Percentiles rank a stretch among this genome's conserved stretches.
Conservation (phyloP, 2,797 vertebrate genomes). For the Centropyge bicolor region DNA sequence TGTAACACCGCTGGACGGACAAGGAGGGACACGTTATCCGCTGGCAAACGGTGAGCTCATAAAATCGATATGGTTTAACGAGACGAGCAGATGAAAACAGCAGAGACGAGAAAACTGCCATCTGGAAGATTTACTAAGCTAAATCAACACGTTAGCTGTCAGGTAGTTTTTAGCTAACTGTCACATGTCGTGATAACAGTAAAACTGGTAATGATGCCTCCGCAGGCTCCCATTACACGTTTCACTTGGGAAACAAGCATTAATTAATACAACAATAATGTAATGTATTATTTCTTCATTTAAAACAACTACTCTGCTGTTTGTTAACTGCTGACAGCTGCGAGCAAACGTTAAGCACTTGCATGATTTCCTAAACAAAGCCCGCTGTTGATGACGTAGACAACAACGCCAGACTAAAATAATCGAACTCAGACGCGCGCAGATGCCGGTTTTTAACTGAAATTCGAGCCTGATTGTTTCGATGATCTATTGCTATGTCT, state of each 20-base stretch:
- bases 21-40: constrained; percentile 12
- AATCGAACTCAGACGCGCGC: constrained; percentile 62
- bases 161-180: background rate
- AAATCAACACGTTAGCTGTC: background rate
- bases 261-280: too few species aligned
- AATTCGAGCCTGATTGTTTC: constrained; percentile 32
- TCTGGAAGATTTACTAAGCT: background rate
- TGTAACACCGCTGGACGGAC: constrained; percentile 36
- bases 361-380: constrained; percentile 61
- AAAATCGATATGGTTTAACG: background rate
- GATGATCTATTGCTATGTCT: constrained; percentile 64
- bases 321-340: background rate
- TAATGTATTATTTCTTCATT: background rate
- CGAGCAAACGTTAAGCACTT: constrained; percentile 32
- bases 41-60: constrained; percentile 1
- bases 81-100: constrained; percentile 25
- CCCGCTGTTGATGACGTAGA: constrained; percentile 66
- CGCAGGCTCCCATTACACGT: too few species aligned
- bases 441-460: fast-evolving
- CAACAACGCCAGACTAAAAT: constrained; percentile 53
- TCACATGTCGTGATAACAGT: too few species aligned
- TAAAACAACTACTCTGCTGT: background rate
- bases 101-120: constrained; percentile 36
- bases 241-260: background rate
- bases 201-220: too few species aligned